Base-by-base conservation (phyloP, 2,888 invertebrate species). In the Timema cristinae region DNA sequence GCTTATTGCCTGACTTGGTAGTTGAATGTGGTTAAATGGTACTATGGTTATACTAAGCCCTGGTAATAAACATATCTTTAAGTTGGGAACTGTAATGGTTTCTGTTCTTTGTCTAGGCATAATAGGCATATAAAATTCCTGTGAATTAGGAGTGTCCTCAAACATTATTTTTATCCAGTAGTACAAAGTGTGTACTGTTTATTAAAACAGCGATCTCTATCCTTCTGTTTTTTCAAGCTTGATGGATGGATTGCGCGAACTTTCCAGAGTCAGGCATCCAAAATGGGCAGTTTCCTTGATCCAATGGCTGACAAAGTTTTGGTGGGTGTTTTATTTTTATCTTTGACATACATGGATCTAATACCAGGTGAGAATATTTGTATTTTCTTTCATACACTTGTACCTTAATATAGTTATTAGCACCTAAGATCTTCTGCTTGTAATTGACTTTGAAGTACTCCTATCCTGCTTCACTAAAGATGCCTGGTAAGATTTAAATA, bases 231-330 rank as follows among this genome's bases (percentile, higher is more conserved):
- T 6, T 81, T 83, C 59, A 81, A 95, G 94, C 81, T 95, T 69
- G 98, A 99, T 86, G 98, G 98, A 8, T 96, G 93, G 89, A 97
- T 99, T 80, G 98, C 98, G 0, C 87, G 98, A 72, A 93, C 91
- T 69, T 97, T 93, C 89, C 88, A 90, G 75, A 91, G 91, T 51
- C 98, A 99, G 81, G 91, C 94, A 48, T 94, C 97, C 50, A 93
- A 94, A 80, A 88, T 96, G 80, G 98, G 98, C 0, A 96, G 96
- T 73, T 96, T 97, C 79, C 82, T 99, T 15, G 98, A 99, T 83
- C 98, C 98, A 0, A 88, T 97, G 85, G 98, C 98, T 5, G 98
- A 99, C 82, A 99, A 99, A 85, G 85, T 98, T 54, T 85, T 99
- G 4, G 90, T 98, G 76, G 94, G 93, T 11, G 93, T 94, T 1